Percentiles rank a stretch among this genome's conserved stretches.
Evolutionary conservation across 2,888 invertebrate species (phyloP).

Genomic region (Euplagia quadripunctaria): DNA sequence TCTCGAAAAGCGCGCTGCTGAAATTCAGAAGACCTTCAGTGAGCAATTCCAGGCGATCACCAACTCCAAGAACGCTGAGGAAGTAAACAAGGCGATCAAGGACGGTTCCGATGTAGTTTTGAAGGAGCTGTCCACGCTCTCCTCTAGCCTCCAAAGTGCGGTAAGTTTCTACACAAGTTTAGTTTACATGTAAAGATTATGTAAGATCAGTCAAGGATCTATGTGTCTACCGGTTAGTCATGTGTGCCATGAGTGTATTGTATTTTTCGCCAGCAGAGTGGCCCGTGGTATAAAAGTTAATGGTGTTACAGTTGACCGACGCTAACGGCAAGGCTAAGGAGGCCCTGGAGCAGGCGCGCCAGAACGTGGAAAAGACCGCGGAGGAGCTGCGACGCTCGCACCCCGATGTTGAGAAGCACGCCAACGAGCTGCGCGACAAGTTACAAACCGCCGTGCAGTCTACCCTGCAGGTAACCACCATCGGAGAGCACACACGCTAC

Average conservation of each 20-base stretch:
- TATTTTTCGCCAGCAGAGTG: neutral
- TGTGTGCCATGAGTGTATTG: neutral
- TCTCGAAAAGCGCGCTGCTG: conserved; percentile 71
- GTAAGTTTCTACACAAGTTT: conserved; percentile 62
- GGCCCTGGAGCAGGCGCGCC: conserved; percentile 67
- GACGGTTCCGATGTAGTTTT: conserved; percentile 72
- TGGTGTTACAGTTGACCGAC: conserved; percentile 64
- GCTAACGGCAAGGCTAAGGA: conserved; percentile 79
- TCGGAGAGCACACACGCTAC: neutral
- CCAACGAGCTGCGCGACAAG: conserved; percentile 66
- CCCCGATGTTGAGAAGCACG: conserved; percentile 79
- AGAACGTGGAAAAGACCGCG: conserved; percentile 66
- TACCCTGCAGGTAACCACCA: conserved; percentile 63
- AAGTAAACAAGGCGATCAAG: conserved; percentile 72
- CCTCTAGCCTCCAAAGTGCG: conserved; percentile 67
- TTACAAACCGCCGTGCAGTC: conserved; percentile 69
- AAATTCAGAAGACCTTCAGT: conserved; percentile 71
- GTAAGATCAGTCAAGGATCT: neutral
- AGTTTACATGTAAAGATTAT: neutral
- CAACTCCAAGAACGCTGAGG: conserved; percentile 76
- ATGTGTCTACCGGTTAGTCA: neutral
- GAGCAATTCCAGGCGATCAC: conserved; percentile 67
- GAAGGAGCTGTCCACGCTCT: conserved; percentile 66
- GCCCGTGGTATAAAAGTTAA: neutral
- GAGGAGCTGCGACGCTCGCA: conserved; percentile 75